phyloP scores from a whole-genome alignment of 2,113 vertebrate species.

The Sminthopsis crassicaudata region DNA sequence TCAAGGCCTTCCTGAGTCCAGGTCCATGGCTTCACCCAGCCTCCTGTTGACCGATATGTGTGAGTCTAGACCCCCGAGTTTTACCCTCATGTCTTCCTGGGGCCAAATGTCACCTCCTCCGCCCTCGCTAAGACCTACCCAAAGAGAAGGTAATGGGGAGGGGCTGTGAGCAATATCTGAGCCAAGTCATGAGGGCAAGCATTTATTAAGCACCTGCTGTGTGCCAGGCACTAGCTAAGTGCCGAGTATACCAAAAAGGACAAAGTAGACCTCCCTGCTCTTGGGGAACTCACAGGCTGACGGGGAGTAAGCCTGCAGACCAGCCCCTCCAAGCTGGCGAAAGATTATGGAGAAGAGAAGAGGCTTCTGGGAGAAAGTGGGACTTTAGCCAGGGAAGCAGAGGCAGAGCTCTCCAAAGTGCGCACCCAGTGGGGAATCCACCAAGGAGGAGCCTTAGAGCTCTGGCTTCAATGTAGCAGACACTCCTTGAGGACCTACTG shows the following conservation, averaged over 20 bases:
- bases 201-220: background rate
- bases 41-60: background rate
- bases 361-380: background rate
- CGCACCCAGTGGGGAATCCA: background rate
- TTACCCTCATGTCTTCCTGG: background rate
- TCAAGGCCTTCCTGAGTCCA: background rate
- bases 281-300: background rate
- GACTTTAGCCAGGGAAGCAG: background rate
- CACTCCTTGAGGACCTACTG: too few species aligned
- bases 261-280: background rate
- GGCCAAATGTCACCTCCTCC: background rate
- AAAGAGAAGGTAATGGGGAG: background rate
- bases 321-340: background rate
- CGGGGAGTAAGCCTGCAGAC: background rate
- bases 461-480: too few species aligned
- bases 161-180: background rate
- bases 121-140: background rate
- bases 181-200: background rate
- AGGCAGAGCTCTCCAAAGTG: background rate
- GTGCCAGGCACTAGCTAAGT: background rate
- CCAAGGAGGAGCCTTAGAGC: background rate
- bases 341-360: too few species aligned
- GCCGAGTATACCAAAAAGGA: background rate
- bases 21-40: background rate
- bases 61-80: background rate